Conservation (phyloP, 2,888 invertebrate species). For the Dusona sp. region DNA sequence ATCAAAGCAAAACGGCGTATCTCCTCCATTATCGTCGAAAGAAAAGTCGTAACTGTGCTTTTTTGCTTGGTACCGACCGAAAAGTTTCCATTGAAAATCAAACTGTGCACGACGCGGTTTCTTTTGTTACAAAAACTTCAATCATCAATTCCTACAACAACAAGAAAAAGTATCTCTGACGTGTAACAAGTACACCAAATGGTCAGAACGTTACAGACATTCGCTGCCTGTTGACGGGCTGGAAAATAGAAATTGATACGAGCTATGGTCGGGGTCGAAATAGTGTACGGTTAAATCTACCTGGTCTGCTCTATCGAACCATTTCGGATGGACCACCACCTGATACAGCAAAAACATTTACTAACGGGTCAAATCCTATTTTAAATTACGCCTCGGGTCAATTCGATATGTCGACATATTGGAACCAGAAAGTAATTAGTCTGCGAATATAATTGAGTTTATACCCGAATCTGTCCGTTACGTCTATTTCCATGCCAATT, state of each 20-base stretch:
- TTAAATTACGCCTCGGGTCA: slow-evolving; percentile 29
- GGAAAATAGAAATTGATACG: background rate
- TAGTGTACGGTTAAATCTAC: background rate
- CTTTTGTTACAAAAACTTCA: background rate
- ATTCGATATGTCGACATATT: slow-evolving; percentile 20
- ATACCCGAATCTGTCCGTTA: background rate
- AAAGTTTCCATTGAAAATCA: background rate
- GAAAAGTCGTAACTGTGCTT: background rate
- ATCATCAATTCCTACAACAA: no score
- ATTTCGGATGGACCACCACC: background rate
- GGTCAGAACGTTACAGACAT: no score
- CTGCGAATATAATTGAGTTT: slow-evolving; percentile 21
- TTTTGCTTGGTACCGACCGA: slow-evolving; percentile 5
- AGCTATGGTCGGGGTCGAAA: background rate
- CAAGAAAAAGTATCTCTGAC: background rate
- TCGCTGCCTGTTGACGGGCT: background rate
- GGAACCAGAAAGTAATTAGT: background rate
- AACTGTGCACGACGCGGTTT: background rate
- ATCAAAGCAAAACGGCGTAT: background rate
- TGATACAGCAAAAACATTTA: slow-evolving; percentile 25
- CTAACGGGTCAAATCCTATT: slow-evolving; percentile 13
- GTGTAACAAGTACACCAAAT: background rate
- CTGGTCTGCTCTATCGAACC: background rate
- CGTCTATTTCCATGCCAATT: background rate
- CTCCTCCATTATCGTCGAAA: background rate